Conservation (phyloP, 1,140 invertebrate species). For the Phenacoccus solenopsis region DNA sequence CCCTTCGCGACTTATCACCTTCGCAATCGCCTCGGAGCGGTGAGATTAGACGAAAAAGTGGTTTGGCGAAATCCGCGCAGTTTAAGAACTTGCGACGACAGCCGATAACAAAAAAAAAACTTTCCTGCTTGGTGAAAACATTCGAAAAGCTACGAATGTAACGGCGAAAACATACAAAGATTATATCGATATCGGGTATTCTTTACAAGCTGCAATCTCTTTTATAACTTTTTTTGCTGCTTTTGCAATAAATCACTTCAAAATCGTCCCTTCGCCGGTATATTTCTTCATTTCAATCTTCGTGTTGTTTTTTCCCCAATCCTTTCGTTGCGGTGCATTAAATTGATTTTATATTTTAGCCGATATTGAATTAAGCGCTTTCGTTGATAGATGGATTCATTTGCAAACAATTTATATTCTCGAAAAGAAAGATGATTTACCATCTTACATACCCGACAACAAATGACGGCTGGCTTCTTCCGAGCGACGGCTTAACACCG, state of each 20-base stretch:
- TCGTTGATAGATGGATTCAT: background rate
- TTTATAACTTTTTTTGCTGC: background rate
- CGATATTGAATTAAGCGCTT: background rate
- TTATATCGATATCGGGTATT: background rate
- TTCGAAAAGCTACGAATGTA: background rate
- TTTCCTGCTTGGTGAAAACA: background rate
- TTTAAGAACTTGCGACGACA: background rate
- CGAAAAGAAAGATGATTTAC: background rate
- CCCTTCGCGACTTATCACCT: no score
- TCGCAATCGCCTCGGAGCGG: no score
- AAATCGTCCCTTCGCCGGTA: background rate
- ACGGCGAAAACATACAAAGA: background rate
- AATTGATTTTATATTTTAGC: background rate
- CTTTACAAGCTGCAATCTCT: background rate
- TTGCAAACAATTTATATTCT: slow-evolving; percentile 3
- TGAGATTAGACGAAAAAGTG: background rate
- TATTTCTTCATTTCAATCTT: background rate
- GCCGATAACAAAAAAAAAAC: background rate
- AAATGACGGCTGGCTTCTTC: background rate
- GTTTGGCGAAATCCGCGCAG: background rate
- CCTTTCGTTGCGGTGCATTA: background rate
- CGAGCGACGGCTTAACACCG: background rate
- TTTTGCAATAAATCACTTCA: background rate
- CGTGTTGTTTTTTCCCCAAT: no score
- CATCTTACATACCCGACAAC: background rate